A percentile compares a stretch with the other conserved stretches of the same genome.
Conservation (phyloP, 2,797 vertebrate species). For the Anguilla obscura region DNA sequence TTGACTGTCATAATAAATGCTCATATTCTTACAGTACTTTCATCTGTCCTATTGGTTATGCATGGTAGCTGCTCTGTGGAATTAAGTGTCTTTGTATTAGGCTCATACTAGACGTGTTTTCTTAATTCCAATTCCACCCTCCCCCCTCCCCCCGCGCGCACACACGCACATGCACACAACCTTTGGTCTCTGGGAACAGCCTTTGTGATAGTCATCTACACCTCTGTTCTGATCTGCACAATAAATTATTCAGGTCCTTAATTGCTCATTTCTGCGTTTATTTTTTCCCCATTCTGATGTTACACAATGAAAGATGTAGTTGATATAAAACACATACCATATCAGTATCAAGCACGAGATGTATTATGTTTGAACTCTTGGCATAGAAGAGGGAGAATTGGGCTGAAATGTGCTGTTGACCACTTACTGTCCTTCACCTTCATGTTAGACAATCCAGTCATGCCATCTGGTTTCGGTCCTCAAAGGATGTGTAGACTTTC, state of each 20-base stretch:
- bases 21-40: constrained; percentile 16
- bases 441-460: constrained; percentile 1
- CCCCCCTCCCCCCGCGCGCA: too few relatives aligned
- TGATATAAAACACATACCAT: background rate
- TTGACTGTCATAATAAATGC: constrained; percentile 26
- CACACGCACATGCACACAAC: background rate
- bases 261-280: background rate
- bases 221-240: background rate
- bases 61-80: background rate
- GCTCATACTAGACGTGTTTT: background rate
- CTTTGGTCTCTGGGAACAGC: background rate
- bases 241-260: background rate
- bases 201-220: background rate
- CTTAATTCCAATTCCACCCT: background rate
- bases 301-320: background rate
- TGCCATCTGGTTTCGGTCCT: background rate
- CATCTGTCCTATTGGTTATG: constrained; percentile 23
- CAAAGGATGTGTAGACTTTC: background rate
- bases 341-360: background rate
- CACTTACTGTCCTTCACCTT: background rate
- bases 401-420: background rate
- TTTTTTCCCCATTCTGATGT: background rate
- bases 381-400: background rate
- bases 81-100: background rate
- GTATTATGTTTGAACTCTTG: background rate